Evolutionary conservation across 2,888 invertebrate genomes (phyloP).

Genomic region (Polydrusus tereticollis): DNA sequence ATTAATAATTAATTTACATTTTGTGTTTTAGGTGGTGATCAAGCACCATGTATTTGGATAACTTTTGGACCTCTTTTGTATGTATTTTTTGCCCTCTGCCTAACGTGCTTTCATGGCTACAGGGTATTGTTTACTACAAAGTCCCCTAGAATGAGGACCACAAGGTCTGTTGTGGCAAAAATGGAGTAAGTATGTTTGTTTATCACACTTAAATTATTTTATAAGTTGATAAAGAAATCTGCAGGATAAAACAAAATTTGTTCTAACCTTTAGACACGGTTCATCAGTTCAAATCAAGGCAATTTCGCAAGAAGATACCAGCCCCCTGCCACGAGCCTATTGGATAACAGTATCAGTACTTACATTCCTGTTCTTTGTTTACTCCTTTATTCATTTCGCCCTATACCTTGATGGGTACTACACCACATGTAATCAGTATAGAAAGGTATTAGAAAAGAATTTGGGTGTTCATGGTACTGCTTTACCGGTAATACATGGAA

Average conservation of each 20-base stretch:
- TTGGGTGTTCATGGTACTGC: constrained; percentile 72
- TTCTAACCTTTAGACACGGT: constrained; percentile 72
- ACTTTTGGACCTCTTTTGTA: constrained; percentile 77
- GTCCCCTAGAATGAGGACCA: constrained; percentile 61
- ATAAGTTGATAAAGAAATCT: too few species aligned
- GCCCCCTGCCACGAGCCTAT: constrained; percentile 73
- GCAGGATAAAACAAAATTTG: not conserved
- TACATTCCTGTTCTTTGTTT: constrained; percentile 74
- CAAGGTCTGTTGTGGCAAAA: constrained; percentile 61
- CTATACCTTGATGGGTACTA: constrained; percentile 81
- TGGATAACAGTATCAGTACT: constrained; percentile 79
- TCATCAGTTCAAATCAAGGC: constrained; percentile 77
- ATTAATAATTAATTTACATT: not conserved
- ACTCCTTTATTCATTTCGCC: constrained; percentile 77
- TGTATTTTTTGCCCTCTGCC: constrained; percentile 73
- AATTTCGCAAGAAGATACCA: constrained; percentile 71
- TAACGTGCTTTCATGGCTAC: constrained; percentile 78
- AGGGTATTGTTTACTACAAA: constrained; percentile 69
- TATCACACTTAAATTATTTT: not conserved
- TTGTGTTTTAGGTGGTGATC: constrained; percentile 71
- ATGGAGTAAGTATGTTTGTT: constrained; percentile 62
- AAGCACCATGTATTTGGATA: constrained; percentile 76
- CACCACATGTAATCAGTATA: constrained; percentile 82
- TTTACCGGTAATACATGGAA: constrained; percentile 73
- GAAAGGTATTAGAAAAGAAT: constrained; percentile 75